phyloP scores from a whole-genome alignment of 2,797 vertebrate genomes.

The Babyrousa celebensis region DNA sequence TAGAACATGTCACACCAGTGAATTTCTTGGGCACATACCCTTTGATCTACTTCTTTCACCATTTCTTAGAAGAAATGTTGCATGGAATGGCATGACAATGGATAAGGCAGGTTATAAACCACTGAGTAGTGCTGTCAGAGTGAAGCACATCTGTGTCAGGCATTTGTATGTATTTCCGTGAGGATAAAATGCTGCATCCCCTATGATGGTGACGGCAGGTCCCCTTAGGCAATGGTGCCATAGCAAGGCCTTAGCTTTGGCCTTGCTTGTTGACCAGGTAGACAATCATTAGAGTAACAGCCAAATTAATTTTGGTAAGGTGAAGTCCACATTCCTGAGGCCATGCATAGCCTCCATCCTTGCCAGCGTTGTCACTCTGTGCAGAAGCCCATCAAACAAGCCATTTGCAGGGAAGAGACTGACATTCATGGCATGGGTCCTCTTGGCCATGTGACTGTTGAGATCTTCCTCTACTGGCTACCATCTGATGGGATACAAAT shows the following conservation, averaged over 20 bases:
- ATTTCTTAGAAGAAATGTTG: not conserved
- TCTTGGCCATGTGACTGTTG: not conserved
- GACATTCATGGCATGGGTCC: not conserved
- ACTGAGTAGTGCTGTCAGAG: too few species aligned
- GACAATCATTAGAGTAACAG: not conserved
- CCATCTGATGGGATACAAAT: not conserved
- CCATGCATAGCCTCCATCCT: not conserved
- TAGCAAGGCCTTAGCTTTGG: not conserved
- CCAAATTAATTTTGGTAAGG: not conserved
- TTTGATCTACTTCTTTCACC: not conserved
- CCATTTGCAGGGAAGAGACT: not conserved
- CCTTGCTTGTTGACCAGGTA: not conserved
- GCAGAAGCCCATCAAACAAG: not conserved
- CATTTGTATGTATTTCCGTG: not conserved
- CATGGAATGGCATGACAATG: not conserved
- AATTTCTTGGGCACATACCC: not conserved
- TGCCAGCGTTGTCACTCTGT: not conserved
- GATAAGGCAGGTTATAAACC: not conserved
- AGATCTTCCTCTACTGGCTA: not conserved
- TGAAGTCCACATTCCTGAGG: not conserved
- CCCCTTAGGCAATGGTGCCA: not conserved
- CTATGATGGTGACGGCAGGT: not conserved
- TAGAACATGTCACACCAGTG: not conserved
- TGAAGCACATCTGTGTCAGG: not conserved
- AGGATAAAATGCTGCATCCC: not conserved